phyloP scores from a whole-genome alignment of 2,797 vertebrate species.

The Sebastes cheni region DNA sequence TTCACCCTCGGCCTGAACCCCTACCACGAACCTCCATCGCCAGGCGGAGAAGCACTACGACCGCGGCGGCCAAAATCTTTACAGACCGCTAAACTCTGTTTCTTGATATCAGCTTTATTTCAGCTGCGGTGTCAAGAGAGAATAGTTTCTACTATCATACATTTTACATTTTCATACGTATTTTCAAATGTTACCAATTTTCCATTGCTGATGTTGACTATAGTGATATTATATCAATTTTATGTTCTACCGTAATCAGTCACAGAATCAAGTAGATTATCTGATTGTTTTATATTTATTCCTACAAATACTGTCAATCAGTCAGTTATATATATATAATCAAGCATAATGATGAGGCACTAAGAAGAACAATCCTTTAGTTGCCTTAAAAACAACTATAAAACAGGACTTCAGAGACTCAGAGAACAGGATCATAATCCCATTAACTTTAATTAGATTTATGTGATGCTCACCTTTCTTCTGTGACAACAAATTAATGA shows the following conservation, averaged over 20 bases:
- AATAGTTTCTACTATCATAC: neutral
- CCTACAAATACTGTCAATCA: slow-evolving; percentile 1
- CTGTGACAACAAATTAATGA: slow-evolving; percentile 75
- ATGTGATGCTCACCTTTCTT: slow-evolving; percentile 70
- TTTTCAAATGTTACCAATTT: neutral
- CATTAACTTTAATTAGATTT: slow-evolving; percentile 74
- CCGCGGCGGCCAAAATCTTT: neutral
- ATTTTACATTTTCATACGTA: neutral
- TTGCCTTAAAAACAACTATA: slow-evolving; percentile 21
- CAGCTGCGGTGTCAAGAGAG: neutral
- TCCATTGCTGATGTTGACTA: neutral
- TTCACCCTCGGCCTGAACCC: slow-evolving; percentile 48
- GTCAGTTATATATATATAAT: neutral
- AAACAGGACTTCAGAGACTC: slow-evolving; percentile 43
- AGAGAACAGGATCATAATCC: slow-evolving; percentile 61
- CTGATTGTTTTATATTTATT: neutral
- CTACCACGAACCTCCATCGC: slow-evolving; percentile 28
- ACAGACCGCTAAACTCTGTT: neutral
- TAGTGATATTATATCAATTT: neutral
- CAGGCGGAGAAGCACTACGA: slow-evolving; percentile 7
- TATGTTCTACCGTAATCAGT: neutral
- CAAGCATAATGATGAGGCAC: slow-evolving; percentile 8
- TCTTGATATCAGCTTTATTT: slow-evolving; percentile 4
- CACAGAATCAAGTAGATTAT: neutral
- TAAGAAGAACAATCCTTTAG: slow-evolving; percentile 25